These are phyloP conservation scores for Lepeophtheirus salmonis DNA, from an alignment of 1,140 invertebrate species.

Conservation along the genomic window DNA sequence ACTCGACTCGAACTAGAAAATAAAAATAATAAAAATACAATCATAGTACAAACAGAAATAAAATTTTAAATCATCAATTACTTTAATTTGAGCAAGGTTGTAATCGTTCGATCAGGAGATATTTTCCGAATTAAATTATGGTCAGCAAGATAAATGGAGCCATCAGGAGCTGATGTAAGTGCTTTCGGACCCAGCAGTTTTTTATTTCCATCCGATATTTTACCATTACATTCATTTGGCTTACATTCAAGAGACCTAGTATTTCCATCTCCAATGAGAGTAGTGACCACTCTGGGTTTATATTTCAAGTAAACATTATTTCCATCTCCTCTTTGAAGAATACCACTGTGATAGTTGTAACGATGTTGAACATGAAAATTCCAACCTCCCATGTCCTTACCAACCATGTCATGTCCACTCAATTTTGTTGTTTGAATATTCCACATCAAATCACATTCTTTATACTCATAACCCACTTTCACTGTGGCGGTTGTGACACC, in stretches of 20 bases:
- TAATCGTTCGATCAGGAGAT: slow-evolving; percentile 71
- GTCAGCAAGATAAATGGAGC: slow-evolving; percentile 87
- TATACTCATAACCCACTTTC: slow-evolving; percentile 85
- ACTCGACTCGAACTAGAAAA: slow-evolving; percentile 59
- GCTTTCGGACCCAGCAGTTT: slow-evolving; percentile 74
- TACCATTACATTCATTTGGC: slow-evolving; percentile 32
- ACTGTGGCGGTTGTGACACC: slow-evolving; percentile 77
- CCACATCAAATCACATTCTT: slow-evolving; percentile 68
- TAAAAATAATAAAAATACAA: not conserved
- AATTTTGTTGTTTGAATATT: slow-evolving; percentile 76
- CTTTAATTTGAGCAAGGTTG: slow-evolving; percentile 79
- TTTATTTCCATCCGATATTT: slow-evolving; percentile 51
- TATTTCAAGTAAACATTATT: slow-evolving; percentile 73
- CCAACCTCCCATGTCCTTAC: slow-evolving; percentile 91
- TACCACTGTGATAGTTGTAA: slow-evolving; percentile 84
- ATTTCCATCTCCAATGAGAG: slow-evolving; percentile 87
- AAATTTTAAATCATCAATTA: slow-evolving; percentile 28
- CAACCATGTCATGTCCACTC: slow-evolving; percentile 90
- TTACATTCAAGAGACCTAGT: slow-evolving; percentile 49
- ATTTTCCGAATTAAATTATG: slow-evolving; percentile 85
- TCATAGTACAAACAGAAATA: not conserved
- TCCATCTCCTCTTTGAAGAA: slow-evolving; percentile 90
- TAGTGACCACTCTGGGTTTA: slow-evolving; percentile 46
- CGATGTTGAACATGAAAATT: slow-evolving; percentile 92
- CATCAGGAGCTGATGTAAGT: slow-evolving; percentile 78